phyloP scores from a whole-genome alignment of 1,140 invertebrate genomes.

The Hyphantria cunea region DNA sequence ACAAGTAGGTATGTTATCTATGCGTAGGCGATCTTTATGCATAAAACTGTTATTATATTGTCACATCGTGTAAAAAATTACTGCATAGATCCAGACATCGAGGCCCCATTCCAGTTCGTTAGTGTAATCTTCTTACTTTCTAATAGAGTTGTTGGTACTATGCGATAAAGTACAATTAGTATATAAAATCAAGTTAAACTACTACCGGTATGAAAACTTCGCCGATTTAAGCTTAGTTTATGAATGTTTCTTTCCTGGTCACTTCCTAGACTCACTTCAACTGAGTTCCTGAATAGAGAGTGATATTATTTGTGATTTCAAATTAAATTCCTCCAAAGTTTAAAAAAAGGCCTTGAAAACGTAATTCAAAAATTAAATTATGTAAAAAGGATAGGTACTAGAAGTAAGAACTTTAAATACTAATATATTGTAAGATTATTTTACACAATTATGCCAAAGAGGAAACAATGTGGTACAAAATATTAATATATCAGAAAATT shows the following conservation, averaged over 20 bases:
- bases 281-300: no score
- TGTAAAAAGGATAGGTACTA: no score
- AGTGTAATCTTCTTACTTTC: constrained; percentile 46
- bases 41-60: constrained; percentile 43
- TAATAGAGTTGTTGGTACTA: constrained; percentile 42
- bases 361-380: no score
- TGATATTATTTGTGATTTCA: no score
- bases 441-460: no score
- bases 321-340: no score
- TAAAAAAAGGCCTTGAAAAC: no score
- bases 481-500: no score
- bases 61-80: constrained; percentile 30
- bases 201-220: constrained; percentile 18
- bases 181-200: constrained; percentile 31
- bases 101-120: constrained; percentile 40
- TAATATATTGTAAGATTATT: no score
- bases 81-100: constrained; percentile 4
- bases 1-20: no score
- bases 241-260: not conserved
- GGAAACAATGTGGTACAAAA: no score
- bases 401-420: no score
- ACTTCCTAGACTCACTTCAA: not conserved
- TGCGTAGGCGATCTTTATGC: constrained; percentile 47
- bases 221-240: constrained; percentile 15
- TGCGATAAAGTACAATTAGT: constrained; percentile 33